phyloP scores from a whole-genome alignment of 2,888 invertebrate genomes.

The Cloeon dipterum region DNA sequence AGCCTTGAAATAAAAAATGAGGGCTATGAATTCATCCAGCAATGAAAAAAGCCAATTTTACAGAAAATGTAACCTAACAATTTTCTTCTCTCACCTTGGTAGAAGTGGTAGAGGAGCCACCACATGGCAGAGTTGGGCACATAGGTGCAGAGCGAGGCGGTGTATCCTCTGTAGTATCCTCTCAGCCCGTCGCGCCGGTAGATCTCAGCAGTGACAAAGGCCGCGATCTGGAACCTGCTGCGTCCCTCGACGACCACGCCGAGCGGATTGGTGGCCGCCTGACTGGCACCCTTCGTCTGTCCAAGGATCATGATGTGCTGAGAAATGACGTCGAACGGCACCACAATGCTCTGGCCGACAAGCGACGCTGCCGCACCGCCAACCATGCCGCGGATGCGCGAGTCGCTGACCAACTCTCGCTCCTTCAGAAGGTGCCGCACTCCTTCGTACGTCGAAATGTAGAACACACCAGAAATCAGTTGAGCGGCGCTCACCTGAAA shows the following conservation, averaged over 20 bases:
- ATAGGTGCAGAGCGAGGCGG: constrained; percentile 76
- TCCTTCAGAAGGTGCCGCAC: constrained; percentile 57
- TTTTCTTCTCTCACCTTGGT: constrained; percentile 68
- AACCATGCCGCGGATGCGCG: constrained; percentile 50
- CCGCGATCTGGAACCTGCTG: constrained; percentile 40
- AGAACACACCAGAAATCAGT: constrained; percentile 66
- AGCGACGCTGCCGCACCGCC: constrained; percentile 81
- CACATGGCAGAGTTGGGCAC: constrained; percentile 94
- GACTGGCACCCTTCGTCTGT: constrained; percentile 17
- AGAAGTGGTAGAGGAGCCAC: constrained; percentile 89
- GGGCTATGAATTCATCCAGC: no score
- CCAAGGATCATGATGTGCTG: constrained; percentile 94
- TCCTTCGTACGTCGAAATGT: constrained; percentile 85
- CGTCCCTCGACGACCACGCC: constrained; percentile 26
- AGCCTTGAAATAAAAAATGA: no score
- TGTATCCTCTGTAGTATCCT: constrained; percentile 87
- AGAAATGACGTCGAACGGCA: constrained; percentile 89
- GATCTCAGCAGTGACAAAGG: constrained; percentile 53
- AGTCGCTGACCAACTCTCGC: constrained; percentile 28
- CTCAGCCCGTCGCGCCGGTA: constrained; percentile 55
- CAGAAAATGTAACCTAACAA: no score
- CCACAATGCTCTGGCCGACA: constrained; percentile 85
- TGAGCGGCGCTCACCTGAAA: constrained; percentile 21
- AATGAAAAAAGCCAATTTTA: no score
- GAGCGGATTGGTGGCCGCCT: constrained; percentile 49